These are phyloP conservation scores for Cotesia chilonis DNA, from an alignment of 1,140 invertebrate species.

Conservation along the genomic window DNA sequence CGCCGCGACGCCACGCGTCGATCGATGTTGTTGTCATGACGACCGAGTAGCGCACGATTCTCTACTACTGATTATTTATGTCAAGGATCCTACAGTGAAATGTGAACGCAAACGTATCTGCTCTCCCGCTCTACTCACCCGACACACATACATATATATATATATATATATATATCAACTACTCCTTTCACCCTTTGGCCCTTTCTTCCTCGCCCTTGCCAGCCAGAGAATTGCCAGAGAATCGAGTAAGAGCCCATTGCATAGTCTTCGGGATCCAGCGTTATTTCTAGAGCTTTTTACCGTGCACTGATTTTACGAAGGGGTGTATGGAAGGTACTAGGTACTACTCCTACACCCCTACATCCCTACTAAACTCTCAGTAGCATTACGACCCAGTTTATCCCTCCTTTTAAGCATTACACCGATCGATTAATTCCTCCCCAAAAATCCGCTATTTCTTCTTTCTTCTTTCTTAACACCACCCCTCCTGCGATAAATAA, in stretches of 20 bases:
- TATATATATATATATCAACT: too few relatives aligned
- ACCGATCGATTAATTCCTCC: conserved; percentile 56
- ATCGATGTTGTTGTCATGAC: conserved; percentile 62
- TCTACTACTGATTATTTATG: conserved; percentile 65
- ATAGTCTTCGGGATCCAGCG: not conserved
- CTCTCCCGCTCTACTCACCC: not conserved
- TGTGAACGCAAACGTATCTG: conserved; percentile 49
- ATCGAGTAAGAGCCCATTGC: not conserved
- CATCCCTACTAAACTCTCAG: conserved; percentile 16
- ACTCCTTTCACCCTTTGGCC: not conserved
- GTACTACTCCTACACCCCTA: too few relatives aligned
- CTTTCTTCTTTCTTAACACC: not conserved
- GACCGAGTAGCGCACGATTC: conserved; percentile 54
- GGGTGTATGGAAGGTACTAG: too few relatives aligned
- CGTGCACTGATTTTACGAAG: too few relatives aligned
- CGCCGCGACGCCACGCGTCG: conserved; percentile 44
- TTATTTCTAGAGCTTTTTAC: too few relatives aligned
- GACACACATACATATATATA: not conserved
- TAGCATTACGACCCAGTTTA: conserved; percentile 63
- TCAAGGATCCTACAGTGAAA: conserved; percentile 62
- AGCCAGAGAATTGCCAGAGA: too few relatives aligned
- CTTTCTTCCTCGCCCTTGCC: not conserved
- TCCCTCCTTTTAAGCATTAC: conserved; percentile 55
- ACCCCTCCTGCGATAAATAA: too few relatives aligned
- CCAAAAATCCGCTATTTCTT: conserved; percentile 11